Evolutionary conservation across 2,888 invertebrate species (phyloP), one percentile per base, ranked within the genome.

Genomic region (Rhogogaster chlorosoma): DNA sequence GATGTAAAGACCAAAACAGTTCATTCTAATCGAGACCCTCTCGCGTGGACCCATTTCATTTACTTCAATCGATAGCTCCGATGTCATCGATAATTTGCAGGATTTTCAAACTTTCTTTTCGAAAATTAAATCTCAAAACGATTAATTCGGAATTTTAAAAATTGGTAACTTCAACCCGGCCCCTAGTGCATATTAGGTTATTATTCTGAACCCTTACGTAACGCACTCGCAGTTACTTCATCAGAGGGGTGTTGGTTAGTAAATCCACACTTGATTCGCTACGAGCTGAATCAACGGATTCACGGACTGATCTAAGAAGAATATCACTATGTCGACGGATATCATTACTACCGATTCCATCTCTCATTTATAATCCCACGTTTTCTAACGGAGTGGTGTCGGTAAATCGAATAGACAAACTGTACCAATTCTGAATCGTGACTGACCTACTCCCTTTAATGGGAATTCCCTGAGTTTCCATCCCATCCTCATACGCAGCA

Each of bases 401-500:
- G 71, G 22, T 71, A 26, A 36, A 71, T 22, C 42, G 42, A 71
- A 22, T 71, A 42, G 71, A 38, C 42, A 38, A n/a, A 18, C 42
- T 42, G n/a, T 22, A 71, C 71, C 18, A 71, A 10, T n/a, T 26
- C 45, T 22, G 73, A 45, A n/a, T 26, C 61, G 12, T 22, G 38
- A 73, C 38, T 73, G 73, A 73, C 42, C 73, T 73, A 73, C 53
- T 77, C 77, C 53, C 77, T 77, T 53, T 53, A 53, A 77, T 77
- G 29, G 77, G 53, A 77, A 36, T 38, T 53, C 77, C 77, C 53
- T 38, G 77, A 26, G 53, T 29, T 53, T 32, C 53, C 9, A 29
- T 53, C 45, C 77, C 53, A 45, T 32, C 42, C 42, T 38, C 73
- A 45, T 73, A 73, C 38, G 67, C 32, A 73, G 73, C 42, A 42